Conservation (phyloP, 1,140 invertebrate genomes). For the Apocrypta bakeri region DNA sequence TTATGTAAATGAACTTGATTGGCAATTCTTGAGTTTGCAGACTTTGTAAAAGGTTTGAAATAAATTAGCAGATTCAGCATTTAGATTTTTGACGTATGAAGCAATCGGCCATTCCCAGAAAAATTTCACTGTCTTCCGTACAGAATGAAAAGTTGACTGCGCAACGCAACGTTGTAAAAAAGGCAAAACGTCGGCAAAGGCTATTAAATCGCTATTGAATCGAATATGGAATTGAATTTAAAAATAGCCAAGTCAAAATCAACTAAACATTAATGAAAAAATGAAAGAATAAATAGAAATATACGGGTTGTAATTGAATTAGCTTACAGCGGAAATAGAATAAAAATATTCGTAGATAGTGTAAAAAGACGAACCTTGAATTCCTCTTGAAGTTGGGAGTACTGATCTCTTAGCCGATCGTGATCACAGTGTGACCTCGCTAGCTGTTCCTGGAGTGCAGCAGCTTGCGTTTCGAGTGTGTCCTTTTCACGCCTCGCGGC, state of each 20-base stretch:
- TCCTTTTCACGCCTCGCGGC: conserved; percentile 82
- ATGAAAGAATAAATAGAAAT: too few relatives aligned
- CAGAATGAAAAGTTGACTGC: not conserved
- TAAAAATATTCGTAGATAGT: too few relatives aligned
- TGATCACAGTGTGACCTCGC: conserved; percentile 85
- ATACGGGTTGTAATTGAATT: too few relatives aligned
- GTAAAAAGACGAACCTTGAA: conserved; percentile 79
- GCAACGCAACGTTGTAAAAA: not conserved
- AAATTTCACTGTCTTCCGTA: not conserved
- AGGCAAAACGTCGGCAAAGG: not conserved
- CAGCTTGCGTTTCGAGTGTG: conserved; percentile 80
- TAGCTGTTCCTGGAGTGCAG: conserved; percentile 84
- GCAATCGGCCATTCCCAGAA: conserved; percentile 15
- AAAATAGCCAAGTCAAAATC: not conserved
- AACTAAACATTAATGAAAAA: not conserved
- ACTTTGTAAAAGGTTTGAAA: not conserved
- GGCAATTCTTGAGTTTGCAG: not conserved
- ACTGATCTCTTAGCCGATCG: conserved; percentile 82
- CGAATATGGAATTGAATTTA: not conserved
- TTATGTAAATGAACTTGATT: not conserved
- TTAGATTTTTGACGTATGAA: conserved; percentile 36
- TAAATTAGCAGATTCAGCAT: conserved; percentile 30
- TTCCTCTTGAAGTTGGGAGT: conserved; percentile 85
- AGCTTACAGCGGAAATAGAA: too few relatives aligned
- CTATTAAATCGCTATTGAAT: too few relatives aligned